Conservation (phyloP, 2,113 vertebrate species). For the Castor canadensis region DNA sequence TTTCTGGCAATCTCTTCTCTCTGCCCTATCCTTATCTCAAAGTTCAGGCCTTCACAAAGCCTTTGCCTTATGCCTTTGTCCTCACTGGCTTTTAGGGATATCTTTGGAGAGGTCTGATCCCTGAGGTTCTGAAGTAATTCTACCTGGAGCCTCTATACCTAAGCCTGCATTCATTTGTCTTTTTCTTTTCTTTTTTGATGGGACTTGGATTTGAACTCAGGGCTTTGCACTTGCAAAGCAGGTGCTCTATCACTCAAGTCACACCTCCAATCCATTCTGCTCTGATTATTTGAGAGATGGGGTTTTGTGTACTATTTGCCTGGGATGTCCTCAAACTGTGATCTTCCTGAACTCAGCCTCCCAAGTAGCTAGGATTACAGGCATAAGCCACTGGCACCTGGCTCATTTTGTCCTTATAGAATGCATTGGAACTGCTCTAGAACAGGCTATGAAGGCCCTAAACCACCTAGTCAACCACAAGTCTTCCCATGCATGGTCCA, state of each 20-base stretch:
- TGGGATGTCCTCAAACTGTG: too few species aligned
- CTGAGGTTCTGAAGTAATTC: not conserved
- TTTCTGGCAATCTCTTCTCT: not conserved
- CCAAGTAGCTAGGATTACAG: too few species aligned
- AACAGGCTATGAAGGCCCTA: not conserved
- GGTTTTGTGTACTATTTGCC: too few species aligned
- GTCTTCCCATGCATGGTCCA: not conserved
- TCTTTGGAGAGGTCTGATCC: not conserved
- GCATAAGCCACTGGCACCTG: too few species aligned
- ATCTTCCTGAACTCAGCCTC: too few species aligned
- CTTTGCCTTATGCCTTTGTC: not conserved
- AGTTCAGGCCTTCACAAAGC: not conserved
- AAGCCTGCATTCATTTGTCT: not conserved
- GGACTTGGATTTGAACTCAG: too few species aligned
- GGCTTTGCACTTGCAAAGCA: too few species aligned
- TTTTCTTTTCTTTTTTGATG: too few species aligned
- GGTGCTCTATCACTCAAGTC: too few species aligned
- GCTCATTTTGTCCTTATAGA: not conserved
- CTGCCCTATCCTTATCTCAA: not conserved
- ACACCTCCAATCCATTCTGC: too few species aligned
- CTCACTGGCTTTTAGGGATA: not conserved
- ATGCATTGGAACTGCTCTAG: not conserved
- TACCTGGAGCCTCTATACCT: not conserved
- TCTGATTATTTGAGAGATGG: too few species aligned
- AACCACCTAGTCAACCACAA: not conserved